Conservation (phyloP, 2,888 invertebrate genomes). For the Campoletis raptor region DNA sequence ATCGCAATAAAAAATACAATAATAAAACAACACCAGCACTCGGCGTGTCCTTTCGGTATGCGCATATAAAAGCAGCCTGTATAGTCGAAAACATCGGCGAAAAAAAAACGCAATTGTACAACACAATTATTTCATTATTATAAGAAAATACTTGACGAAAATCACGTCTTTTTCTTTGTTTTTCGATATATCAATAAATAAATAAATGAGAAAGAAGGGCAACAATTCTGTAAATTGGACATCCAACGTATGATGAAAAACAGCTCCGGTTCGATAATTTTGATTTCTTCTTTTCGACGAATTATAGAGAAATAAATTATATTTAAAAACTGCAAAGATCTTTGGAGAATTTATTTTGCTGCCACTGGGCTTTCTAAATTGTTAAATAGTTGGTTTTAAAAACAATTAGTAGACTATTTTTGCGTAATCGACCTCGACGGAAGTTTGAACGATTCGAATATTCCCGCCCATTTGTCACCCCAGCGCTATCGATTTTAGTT, state of each 20-base stretch:
- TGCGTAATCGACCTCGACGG: neutral
- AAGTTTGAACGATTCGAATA: slow-evolving; percentile 37
- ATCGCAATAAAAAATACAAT: slow-evolving; percentile 1
- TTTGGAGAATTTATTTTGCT: neutral
- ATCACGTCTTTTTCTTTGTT: neutral
- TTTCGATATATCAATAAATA: neutral
- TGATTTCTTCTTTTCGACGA: slow-evolving; percentile 40
- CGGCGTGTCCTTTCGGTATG: slow-evolving; percentile 31
- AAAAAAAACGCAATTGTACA: slow-evolving; percentile 42
- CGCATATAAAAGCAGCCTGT: slow-evolving; percentile 45
- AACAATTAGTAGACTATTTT: neutral
- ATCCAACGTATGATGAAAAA: neutral
- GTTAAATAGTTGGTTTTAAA: neutral
- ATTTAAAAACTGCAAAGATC: slow-evolving; percentile 43
- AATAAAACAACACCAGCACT: slow-evolving; percentile 18
- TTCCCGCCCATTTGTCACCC: slow-evolving; percentile 36
- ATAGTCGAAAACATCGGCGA: slow-evolving; percentile 46
- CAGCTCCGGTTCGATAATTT: neutral
- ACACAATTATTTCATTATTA: slow-evolving; percentile 53
- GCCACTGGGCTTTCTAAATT: neutral
- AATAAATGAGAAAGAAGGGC: slow-evolving; percentile 10
- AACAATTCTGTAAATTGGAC: slow-evolving; percentile 35
- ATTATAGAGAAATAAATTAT: slow-evolving; percentile 56
- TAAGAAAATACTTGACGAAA: slow-evolving; percentile 37
- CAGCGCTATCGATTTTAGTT: neutral